phyloP scores from a whole-genome alignment of 2,888 invertebrate species.

The Cremastinae sp. region DNA sequence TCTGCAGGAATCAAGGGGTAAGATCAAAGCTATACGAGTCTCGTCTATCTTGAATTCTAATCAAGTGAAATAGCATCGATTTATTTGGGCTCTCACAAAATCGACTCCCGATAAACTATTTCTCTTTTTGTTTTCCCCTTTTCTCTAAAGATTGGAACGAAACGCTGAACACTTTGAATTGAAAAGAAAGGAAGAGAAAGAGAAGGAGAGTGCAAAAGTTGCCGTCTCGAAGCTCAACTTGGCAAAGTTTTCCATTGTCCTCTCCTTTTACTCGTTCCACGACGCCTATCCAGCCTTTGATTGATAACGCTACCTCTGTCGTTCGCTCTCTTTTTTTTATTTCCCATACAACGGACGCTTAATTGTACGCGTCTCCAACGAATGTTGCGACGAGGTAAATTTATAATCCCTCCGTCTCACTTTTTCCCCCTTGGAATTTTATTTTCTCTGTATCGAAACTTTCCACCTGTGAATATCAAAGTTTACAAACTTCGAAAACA shows the following conservation, averaged over 20 bases:
- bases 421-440: slow-evolving; percentile 1
- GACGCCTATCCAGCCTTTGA: slow-evolving; percentile 55
- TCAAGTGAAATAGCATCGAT: slow-evolving; percentile 55
- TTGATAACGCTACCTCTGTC: slow-evolving; percentile 46
- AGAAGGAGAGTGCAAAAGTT: slow-evolving; percentile 10
- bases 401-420: slow-evolving; percentile 12
- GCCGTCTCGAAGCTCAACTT: slow-evolving; percentile 6
- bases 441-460: slow-evolving; percentile 22
- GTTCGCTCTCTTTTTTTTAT: slow-evolving; percentile 15
- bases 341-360: slow-evolving; percentile 19
- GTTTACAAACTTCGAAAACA: slow-evolving; percentile 11
- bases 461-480: slow-evolving; percentile 27
- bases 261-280: slow-evolving; percentile 43
- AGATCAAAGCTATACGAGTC: slow-evolving; percentile 43
- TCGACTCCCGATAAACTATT: slow-evolving; percentile 47
- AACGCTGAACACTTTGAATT: slow-evolving; percentile 17
- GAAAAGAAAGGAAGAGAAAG: slow-evolving; percentile 6
- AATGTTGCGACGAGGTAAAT: slow-evolving; percentile 37
- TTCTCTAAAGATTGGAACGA: background rate
- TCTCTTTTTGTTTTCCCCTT: slow-evolving; percentile 16
- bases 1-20: background rate
- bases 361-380: slow-evolving; percentile 29
- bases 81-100: slow-evolving; percentile 36
- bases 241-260: slow-evolving; percentile 46
- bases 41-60: slow-evolving; percentile 47